Evolutionary conservation across 2,888 invertebrate species (phyloP), one percentile per base, ranked within the genome.

Genomic region (Oligia strigilis): DNA sequence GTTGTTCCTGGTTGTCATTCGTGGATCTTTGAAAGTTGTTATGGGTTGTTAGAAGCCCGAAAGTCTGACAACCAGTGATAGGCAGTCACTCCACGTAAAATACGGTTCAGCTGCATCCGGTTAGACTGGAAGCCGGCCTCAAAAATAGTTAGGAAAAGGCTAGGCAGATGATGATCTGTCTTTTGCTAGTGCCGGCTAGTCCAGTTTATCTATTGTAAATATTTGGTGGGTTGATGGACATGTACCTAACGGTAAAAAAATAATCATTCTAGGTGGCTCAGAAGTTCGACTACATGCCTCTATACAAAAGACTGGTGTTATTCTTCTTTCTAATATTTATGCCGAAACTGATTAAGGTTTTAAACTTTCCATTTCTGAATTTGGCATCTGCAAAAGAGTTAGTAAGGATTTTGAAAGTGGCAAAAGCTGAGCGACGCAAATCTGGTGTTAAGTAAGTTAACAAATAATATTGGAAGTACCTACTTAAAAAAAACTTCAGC

Each of bases 331-430:
- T 97, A 40, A 90, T 96, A 83, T 94, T 96, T 77, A 92, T 94
- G 88, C 97, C 97, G 0, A 90, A 92, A 80, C 40, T 95, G 78
- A 85, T 96, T 55, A 93, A 87, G 82, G 89, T 90, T 77, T 64
- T 96, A 2, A 94, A 94, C 77, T 91, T 97, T 81, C 95, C 97
- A 0, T 96, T 97, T 84, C 85, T 96, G 67, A 94, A 97, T 88
- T 80, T 89, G 72, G 92, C 93, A 36, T 93, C 94, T 29, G 92
- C 93, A 17, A 91, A 91, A 29, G 95, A 96, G 83, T 88, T 97
- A 40, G 91, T 96, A 13, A 91, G 91, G 69, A 95, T 96, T 84
- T 89, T 97, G 80, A 94, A 95, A 88, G 93, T 90, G 23, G 94
- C 96, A 6, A 97, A 97, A 89, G 91, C 93, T 19, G 95, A 96